Evolutionary conservation across 2,888 invertebrate genomes (phyloP).

Genomic region (Aspidapion aeneum): DNA sequence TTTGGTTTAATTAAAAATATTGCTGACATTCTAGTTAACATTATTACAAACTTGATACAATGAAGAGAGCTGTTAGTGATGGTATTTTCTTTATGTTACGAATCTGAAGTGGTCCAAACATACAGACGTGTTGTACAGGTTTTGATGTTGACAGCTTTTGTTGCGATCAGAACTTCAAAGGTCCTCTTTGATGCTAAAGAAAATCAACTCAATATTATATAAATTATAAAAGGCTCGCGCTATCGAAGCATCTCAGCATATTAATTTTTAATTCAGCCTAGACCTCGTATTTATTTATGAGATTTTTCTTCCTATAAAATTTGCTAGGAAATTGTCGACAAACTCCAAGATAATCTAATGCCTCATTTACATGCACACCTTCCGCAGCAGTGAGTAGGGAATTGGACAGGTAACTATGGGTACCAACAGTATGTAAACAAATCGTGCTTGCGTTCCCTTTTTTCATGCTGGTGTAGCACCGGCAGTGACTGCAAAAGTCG

Average conservation of each 20-base stretch:
- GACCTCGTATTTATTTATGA: no score
- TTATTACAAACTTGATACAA: background rate
- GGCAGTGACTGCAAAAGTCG: no score
- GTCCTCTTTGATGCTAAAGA: background rate
- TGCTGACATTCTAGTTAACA: background rate
- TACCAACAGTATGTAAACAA: no score
- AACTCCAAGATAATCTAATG: no score
- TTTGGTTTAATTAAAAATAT: no score
- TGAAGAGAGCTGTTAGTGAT: background rate
- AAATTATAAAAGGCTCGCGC: background rate
- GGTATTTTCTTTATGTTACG: slow-evolving; percentile 32
- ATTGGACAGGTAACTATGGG: no score
- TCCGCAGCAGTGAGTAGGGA: no score
- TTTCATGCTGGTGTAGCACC: no score
- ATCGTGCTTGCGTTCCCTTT: no score
- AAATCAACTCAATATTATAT: background rate
- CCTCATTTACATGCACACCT: no score
- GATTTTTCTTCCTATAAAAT: no score
- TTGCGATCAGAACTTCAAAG: slow-evolving; percentile 32
- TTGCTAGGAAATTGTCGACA: no score
- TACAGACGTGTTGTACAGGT: slow-evolving; percentile 33
- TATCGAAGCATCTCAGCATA: background rate
- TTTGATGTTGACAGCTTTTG: slow-evolving; percentile 36
- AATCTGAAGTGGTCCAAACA: slow-evolving; percentile 39
- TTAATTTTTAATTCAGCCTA: background rate